These are phyloP conservation scores for Meteorus sp. DNA, from an alignment of 1,140 invertebrate species.

Conservation along the genomic window DNA sequence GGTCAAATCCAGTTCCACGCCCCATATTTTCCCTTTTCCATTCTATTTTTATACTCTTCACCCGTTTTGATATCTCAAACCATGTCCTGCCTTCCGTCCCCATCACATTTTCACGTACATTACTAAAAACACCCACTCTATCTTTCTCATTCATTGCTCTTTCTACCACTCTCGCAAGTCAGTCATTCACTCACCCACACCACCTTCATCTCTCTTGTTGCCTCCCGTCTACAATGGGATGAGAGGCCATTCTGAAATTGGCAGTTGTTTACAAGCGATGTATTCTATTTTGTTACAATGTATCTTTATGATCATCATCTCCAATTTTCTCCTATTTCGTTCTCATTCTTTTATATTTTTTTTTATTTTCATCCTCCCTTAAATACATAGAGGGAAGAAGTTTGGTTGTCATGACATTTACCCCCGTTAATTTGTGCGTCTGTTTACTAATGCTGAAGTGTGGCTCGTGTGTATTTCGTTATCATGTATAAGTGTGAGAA, in stretches of 20 bases:
- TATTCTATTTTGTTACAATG: conserved; percentile 22
- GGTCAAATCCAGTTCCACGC: not conserved
- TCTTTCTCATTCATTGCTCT: not conserved
- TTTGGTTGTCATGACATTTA: no score
- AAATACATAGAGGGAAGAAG: no score
- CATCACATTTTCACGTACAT: not conserved
- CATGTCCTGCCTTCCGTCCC: conserved; percentile 13
- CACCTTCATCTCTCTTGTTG: conserved; percentile 6
- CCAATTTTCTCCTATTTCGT: not conserved
- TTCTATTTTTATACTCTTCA: conserved; percentile 8
- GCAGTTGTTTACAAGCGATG: conserved; percentile 44
- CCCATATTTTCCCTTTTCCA: not conserved
- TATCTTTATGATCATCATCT: conserved; percentile 7
- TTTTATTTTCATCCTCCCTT: no score
- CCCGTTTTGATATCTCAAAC: conserved; percentile 2
- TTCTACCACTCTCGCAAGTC: no score
- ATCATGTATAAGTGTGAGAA: no score
- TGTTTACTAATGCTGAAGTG: no score
- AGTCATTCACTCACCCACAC: conserved; percentile 5
- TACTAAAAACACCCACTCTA: not conserved
- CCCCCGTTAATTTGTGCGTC: conserved; percentile 22
- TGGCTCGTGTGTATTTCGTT: no score
- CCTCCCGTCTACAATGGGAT: conserved; percentile 16
- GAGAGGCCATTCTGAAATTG: conserved; percentile 43
- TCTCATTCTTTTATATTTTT: no score